phyloP scores from a whole-genome alignment of 2,888 invertebrate species.

The Papilio protenor region DNA sequence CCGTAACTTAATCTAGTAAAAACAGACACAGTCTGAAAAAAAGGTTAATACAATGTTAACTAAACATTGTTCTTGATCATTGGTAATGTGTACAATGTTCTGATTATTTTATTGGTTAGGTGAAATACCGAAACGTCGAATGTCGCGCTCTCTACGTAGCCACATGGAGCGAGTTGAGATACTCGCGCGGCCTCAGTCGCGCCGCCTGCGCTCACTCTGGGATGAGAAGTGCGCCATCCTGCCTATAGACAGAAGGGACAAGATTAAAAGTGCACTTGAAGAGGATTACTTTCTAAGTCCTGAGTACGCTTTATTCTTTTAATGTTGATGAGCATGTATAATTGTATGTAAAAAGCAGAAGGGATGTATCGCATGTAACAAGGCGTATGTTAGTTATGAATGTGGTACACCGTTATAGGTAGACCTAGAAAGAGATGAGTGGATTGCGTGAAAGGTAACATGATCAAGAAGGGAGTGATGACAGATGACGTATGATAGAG shows the following conservation, averaged over 20 bases:
- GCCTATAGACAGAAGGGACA: slow-evolving; percentile 77
- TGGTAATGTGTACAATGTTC: not conserved
- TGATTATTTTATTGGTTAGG: slow-evolving; percentile 17
- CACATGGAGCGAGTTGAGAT: slow-evolving; percentile 78
- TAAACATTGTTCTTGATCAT: too few relatives aligned
- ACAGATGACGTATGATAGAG: not conserved
- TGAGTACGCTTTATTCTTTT: slow-evolving; percentile 61
- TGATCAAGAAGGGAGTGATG: too few relatives aligned
- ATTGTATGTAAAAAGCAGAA: too few relatives aligned
- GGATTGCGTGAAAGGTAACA: too few relatives aligned
- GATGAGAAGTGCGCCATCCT: slow-evolving; percentile 79
- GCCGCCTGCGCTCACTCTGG: slow-evolving; percentile 81
- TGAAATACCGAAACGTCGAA: slow-evolving; percentile 4
- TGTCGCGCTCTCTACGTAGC: slow-evolving; percentile 56
- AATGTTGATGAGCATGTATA: too few relatives aligned
- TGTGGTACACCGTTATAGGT: too few relatives aligned
- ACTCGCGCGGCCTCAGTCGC: slow-evolving; percentile 80
- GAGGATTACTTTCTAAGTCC: slow-evolving; percentile 82
- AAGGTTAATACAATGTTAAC: too few relatives aligned
- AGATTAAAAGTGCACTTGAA: slow-evolving; percentile 82
- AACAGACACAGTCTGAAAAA: too few relatives aligned
- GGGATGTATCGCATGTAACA: too few relatives aligned
- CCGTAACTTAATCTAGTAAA: too few relatives aligned
- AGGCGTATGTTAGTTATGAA: too few relatives aligned
- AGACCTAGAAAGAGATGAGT: too few relatives aligned